Evolutionary conservation across 64 coral and sea anemone species (phyloP), one percentile per base, ranked within the genome.

Genomic region (Montipora efflorescens): DNA sequence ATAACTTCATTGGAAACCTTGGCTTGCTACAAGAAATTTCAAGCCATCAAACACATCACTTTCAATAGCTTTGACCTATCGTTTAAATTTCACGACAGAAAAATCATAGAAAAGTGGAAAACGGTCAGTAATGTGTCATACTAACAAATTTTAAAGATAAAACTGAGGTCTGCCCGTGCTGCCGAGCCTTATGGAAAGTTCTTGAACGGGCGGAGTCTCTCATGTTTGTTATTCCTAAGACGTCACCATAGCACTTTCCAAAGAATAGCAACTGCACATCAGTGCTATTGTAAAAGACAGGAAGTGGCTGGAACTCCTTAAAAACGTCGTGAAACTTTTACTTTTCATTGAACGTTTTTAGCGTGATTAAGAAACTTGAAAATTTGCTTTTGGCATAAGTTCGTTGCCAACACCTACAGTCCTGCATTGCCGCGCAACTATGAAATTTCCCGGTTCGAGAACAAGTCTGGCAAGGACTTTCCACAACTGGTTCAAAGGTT

Each of bases 401-500:
- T 58, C 50, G 20, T 19, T 13, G 49, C 9, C 55, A 58, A 20
- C 19, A 22, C 28, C 36, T 22, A 18, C n/a, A 57, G 21, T 14
- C 4, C 12, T 64, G 61, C 61, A 15, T 57, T 57, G 6, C 11
- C 53, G 7, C 6, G 7, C 61, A 55, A 55, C 8, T 15, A 86
- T 86, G 82, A 71, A 49, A 50, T 48, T 71, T 50, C n/a, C 45
- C 14, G 13, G 12, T 78, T 18, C 45, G 16, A 18, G 76, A 16
- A 18, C 49, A 2, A 4, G 19, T 4, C n/a, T 78, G 18, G 46
- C 12, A 0, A 10, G 76, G 14, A 19, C 76, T 19, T 48, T 78
- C 1, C 76, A 78, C 76, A 50, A 78, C 76, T 78, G 14, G 9
- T 50, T 78, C 1, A 78, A 78, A 78, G 76, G 76, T 78, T 78